These are phyloP conservation scores for Neoscelio sp. DNA, from an alignment of 2,888 invertebrate genomes.

Conservation along the genomic window DNA sequence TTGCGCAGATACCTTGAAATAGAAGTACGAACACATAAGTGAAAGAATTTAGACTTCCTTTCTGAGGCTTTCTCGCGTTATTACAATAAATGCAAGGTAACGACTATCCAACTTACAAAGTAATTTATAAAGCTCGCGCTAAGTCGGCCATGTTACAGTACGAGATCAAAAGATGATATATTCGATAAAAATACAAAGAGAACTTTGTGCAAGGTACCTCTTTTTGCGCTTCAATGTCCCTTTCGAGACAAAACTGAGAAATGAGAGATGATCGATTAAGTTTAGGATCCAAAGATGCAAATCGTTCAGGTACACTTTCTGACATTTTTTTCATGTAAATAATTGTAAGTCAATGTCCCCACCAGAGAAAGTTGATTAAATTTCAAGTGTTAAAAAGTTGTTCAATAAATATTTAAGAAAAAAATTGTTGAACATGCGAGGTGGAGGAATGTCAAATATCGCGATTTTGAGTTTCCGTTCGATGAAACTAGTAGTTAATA, in stretches of 20 bases:
- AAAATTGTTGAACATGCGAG: too few species aligned
- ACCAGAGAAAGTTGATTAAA: neutral
- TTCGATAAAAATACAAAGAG: slow-evolving; percentile 58
- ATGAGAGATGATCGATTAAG: slow-evolving; percentile 53
- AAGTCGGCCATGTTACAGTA: slow-evolving; percentile 50
- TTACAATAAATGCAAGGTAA: slow-evolving; percentile 58
- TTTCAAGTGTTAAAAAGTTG: too few species aligned
- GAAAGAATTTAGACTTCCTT: slow-evolving; percentile 32
- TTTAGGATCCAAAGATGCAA: slow-evolving; percentile 39
- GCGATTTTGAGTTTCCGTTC: too few species aligned
- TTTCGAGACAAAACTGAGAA: slow-evolving; percentile 41
- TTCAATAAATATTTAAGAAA: too few species aligned
- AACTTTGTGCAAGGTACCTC: slow-evolving; percentile 48
- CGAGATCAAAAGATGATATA: slow-evolving; percentile 61
- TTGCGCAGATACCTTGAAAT: slow-evolving; percentile 26
- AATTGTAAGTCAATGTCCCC: slow-evolving; percentile 4
- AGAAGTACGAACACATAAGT: slow-evolving; percentile 1
- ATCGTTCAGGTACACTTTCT: slow-evolving; percentile 3
- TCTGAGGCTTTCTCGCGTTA: slow-evolving; percentile 34
- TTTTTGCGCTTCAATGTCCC: slow-evolving; percentile 38
- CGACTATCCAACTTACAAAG: slow-evolving; percentile 56
- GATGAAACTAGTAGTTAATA: too few species aligned
- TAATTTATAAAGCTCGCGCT: slow-evolving; percentile 60
- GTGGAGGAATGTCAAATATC: too few species aligned
- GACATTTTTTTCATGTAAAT: slow-evolving; percentile 2